Percentiles rank a stretch among this genome's conserved stretches.
phyloP scores from a whole-genome alignment of 2,113 vertebrate species.

The Chamaea fasciata region DNA sequence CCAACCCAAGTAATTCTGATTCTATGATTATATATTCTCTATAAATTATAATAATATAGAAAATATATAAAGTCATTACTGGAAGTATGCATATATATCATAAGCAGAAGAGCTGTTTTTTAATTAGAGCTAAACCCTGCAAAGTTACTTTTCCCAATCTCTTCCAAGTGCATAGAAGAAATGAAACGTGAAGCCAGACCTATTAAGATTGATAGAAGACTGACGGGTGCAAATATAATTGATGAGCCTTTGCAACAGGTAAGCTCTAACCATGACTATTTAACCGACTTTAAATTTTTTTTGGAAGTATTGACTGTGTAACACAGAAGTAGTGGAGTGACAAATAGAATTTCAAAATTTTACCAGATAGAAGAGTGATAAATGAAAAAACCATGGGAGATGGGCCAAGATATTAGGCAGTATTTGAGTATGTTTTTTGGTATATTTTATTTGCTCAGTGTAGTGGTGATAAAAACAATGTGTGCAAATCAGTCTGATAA shows the following conservation, averaged over 20 bases:
- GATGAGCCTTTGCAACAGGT: conserved; percentile 98
- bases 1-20: not conserved
- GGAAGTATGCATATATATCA: not conserved
- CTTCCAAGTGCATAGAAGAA: conserved; percentile 89
- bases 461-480: not conserved
- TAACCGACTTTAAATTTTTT: not conserved
- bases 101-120: not conserved
- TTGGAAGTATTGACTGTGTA: not conserved
- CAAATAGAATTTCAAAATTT: not conserved
- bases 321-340: not conserved
- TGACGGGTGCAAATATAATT: conserved; percentile 96
- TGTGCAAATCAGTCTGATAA: not conserved
- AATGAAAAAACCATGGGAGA: not conserved
- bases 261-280: conserved; percentile 28
- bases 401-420: not conserved
- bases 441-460: not conserved
- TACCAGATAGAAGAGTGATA: not conserved
- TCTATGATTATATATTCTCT: not conserved
- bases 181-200: conserved; percentile 89
- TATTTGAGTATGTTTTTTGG: not conserved
- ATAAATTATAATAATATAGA: not conserved
- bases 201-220: conserved; percentile 93
- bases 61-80: not conserved
- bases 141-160: conserved; percentile 34
- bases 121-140: not conserved